These are phyloP conservation scores for Nasonia longicornis DNA, from an alignment of 1,140 invertebrate species.

Conservation along the genomic window DNA sequence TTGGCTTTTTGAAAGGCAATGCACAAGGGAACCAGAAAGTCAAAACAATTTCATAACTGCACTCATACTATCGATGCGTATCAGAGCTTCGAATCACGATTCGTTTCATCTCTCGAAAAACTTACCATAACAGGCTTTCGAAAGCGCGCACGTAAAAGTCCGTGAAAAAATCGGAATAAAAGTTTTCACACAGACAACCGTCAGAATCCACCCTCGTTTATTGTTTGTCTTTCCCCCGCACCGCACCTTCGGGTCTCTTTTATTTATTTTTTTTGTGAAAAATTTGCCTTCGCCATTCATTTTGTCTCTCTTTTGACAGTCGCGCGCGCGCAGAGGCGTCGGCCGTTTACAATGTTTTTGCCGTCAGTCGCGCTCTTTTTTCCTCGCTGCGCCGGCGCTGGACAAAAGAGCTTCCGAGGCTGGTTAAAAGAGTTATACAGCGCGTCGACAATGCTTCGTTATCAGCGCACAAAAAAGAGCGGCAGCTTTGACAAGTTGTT, in stretches of 20 bases:
- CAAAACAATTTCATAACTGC: not conserved
- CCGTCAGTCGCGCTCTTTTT: not conserved
- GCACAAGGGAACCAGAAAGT: too few relatives aligned
- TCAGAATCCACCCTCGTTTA: not conserved
- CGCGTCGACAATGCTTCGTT: conserved; percentile 35
- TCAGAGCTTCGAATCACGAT: too few relatives aligned
- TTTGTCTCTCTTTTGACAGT: not conserved
- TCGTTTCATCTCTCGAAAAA: too few relatives aligned
- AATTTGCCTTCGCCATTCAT: conserved; percentile 25
- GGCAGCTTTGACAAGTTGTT: not conserved
- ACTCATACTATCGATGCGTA: not conserved
- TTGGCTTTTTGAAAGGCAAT: not conserved
- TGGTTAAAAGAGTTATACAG: conserved; percentile 31
- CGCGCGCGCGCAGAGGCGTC: not conserved
- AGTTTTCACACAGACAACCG: too few relatives aligned
- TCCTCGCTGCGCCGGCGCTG: not conserved
- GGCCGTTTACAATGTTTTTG: conserved; percentile 19
- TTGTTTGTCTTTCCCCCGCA: not conserved
- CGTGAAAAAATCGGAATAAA: not conserved
- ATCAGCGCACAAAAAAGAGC: conserved; percentile 10
- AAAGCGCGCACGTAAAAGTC: not conserved
- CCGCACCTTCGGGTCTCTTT: not conserved
- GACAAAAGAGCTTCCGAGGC: not conserved
- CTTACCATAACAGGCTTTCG: not conserved
- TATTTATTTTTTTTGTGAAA: conserved; percentile 16